These are phyloP conservation scores for Andrena hattorfiana DNA, from an alignment of 2,888 invertebrate species.

Conservation along the genomic window DNA sequence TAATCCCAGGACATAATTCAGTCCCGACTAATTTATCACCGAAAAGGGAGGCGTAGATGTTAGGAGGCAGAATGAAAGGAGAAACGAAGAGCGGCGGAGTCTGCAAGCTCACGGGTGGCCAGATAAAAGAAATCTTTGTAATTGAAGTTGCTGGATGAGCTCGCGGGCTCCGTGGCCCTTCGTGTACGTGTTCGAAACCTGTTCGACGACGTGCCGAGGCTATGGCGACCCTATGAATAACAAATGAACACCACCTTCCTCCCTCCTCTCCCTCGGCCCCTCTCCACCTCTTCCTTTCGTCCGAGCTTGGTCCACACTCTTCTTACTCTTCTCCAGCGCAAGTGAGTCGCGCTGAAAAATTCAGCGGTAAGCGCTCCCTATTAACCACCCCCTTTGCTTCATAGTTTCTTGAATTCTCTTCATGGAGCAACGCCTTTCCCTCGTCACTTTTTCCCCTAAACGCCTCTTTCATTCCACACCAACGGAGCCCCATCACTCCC, in stretches of 20 bases:
- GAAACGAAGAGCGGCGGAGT: not conserved
- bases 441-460: too few species aligned
- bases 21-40: too few species aligned
- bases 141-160: constrained; percentile 59
- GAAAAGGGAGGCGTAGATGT: not conserved
- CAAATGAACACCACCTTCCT: constrained; percentile 65
- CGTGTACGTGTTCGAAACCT: constrained; percentile 63
- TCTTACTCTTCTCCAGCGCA: constrained; percentile 2
- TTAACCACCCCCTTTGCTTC: constrained; percentile 41
- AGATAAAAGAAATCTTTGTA: constrained; percentile 56
- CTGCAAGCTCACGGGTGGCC: constrained; percentile 18
- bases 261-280: not conserved
- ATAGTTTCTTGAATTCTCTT: constrained; percentile 32
- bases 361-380: constrained; percentile 57
- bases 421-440: not conserved
- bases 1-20: not conserved
- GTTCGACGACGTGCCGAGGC: constrained; percentile 64
- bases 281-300: constrained; percentile 5
- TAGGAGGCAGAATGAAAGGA: not conserved
- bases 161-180: constrained; percentile 29
- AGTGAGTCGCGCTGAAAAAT: constrained; percentile 60
- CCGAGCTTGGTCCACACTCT: not conserved
- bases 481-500: too few species aligned
- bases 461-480: too few species aligned
- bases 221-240: constrained; percentile 72